Percentiles rank a stretch among this genome's conserved stretches.
Evolutionary conservation across 1,140 invertebrate genomes (phyloP).

Genomic region (Saccostrea glomerata): DNA sequence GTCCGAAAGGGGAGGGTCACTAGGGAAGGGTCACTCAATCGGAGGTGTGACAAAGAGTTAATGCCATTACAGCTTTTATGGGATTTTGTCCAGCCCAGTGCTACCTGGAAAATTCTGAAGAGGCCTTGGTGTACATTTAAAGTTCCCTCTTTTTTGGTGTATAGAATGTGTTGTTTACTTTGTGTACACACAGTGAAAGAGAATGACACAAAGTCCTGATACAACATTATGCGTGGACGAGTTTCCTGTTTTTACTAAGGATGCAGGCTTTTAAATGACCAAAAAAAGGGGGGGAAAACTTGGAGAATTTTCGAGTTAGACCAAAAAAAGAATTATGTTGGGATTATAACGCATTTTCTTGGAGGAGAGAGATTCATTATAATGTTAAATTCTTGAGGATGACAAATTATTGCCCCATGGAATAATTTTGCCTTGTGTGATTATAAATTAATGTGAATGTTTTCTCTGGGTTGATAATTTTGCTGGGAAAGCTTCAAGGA

Average conservation of each 20-base stretch:
- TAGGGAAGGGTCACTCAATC: not conserved
- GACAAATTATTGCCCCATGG: not conserved
- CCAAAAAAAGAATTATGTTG: not conserved
- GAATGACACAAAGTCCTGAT: slow-evolving; percentile 2
- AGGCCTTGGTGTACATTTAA: not conserved
- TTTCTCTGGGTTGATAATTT: not conserved
- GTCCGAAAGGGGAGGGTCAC: not conserved
- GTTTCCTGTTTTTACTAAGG: slow-evolving; percentile 10
- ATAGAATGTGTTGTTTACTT: not conserved
- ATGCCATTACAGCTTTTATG: not conserved
- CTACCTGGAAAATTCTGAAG: not conserved
- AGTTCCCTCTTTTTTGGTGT: slow-evolving; percentile 13
- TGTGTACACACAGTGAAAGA: slow-evolving; percentile 16
- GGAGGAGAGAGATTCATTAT: not conserved
- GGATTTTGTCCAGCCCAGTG: not conserved
- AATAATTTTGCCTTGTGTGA: not conserved
- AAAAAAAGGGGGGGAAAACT: not conserved
- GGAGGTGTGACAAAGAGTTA: not conserved
- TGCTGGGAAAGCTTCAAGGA: not conserved
- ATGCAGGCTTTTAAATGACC: not conserved
- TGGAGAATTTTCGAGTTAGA: not conserved
- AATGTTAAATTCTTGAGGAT: not conserved
- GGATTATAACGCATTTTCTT: not conserved
- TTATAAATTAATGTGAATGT: not conserved
- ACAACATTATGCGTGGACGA: not conserved